Conservation (phyloP, 2,113 vertebrate species). For the Strigops habroptila region DNA sequence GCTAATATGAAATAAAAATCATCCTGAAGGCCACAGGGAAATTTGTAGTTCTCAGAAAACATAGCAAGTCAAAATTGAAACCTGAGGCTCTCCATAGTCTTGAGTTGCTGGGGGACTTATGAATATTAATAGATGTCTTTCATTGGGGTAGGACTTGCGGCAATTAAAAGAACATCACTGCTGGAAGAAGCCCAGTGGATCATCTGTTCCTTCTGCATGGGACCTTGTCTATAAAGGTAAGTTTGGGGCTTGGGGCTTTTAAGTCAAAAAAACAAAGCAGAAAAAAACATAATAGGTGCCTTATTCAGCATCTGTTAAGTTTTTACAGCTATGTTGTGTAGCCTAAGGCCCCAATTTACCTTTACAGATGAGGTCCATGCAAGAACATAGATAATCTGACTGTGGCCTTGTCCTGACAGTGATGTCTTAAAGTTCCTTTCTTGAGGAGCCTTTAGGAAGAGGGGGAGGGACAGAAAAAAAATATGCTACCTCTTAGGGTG, state of each 20-base stretch:
- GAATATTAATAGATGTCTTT: constrained; percentile 69
- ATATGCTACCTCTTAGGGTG: background rate
- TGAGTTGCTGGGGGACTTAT: constrained; percentile 26
- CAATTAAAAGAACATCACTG: constrained; percentile 63
- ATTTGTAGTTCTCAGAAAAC: background rate
- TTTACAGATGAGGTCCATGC: constrained; percentile 71
- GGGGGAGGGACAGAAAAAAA: constrained; percentile 33
- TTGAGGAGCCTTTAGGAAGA: constrained; percentile 42
- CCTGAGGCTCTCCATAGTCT: constrained; percentile 19
- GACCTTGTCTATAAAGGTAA: constrained; percentile 71
- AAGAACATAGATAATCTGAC: constrained; percentile 48
- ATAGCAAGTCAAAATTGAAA: background rate
- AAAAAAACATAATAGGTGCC: constrained; percentile 69
- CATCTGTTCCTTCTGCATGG: constrained; percentile 63
- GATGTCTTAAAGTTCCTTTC: constrained; percentile 29
- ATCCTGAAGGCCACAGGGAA: background rate
- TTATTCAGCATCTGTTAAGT: constrained; percentile 68
- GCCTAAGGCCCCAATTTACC: constrained; percentile 66
- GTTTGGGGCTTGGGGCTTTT: constrained; percentile 62
- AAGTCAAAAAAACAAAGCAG: constrained; percentile 44
- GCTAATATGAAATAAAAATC: background rate
- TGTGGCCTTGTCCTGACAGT: constrained; percentile 57
- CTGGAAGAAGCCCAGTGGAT: constrained; percentile 63
- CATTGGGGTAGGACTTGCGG: constrained; percentile 67
- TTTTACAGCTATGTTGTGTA: constrained; percentile 58